Base-by-base conservation (phyloP, 2,888 invertebrate species). In the Hyppa rectilinea region DNA sequence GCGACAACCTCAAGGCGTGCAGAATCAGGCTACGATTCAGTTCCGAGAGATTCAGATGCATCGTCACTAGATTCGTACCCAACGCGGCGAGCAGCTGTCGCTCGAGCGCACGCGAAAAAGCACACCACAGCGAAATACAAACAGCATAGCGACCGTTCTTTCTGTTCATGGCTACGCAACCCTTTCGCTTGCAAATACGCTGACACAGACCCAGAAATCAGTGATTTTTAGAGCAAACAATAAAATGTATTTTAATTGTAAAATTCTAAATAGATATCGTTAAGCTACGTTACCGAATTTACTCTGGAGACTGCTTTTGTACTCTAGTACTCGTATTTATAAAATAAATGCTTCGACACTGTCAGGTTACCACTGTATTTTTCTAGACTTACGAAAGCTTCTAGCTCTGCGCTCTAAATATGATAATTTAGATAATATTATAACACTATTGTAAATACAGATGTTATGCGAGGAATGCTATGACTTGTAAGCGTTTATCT, bases 11-110 rank as follows among this genome's bases (percentile, higher is more conserved):
- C 98, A 0, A 95, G 98, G 81, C 96, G 98, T 62, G 98, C 98
- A 4, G 98, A 98, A 90, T 98, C 98, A 87, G 99, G 99, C 1
- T 99, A 99, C 88, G 99, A 99, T 89, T 98, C 98, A 86, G 98
- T 99, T 80, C 97, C 98, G 14, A 96, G 98, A 75, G 98, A 98
- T 91, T 98, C 98, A 83, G 98, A 99, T 89, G 98, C 98, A 76
- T 98, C 98, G 31, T 98, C 98, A 72, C 97, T 98, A 82, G 98
- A 98, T 80, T 98, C 98, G 0, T 96, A 96, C 65, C 96, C 96
- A 6, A 96, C 96, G 10, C 88, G 96, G 34, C 90, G 95, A 56
- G 94, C 96, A n/a, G 95, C 95, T 20, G 94, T 95, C 12, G 94
- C 96, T 20, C 87, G 96, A 81, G 96, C 96, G 6, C 96, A 95